Conservation (phyloP, 2,797 vertebrate species). For the Schizopygopsis pylzovi region DNA sequence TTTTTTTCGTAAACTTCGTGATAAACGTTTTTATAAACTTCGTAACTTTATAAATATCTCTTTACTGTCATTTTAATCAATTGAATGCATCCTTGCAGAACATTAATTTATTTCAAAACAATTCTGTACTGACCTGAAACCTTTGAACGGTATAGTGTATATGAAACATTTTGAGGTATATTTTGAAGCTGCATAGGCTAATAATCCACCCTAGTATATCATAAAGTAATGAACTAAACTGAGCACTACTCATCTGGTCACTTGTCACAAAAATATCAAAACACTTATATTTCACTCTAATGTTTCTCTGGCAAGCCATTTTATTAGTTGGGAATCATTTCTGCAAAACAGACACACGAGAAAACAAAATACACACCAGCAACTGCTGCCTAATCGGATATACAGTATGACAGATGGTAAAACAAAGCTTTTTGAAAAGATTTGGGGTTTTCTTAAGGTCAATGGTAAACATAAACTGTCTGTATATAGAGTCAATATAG, state of each 20-base stretch:
- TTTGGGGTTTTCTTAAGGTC: slow-evolving; percentile 8
- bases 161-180: too few species aligned
- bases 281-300: background rate
- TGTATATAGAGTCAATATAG: background rate
- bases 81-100: too few species aligned
- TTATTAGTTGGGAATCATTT: background rate
- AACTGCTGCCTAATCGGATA: background rate
- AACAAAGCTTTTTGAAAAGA: background rate
- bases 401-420: background rate
- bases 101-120: background rate
- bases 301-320: background rate
- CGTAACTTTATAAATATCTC: background rate
- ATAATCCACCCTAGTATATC: background rate
- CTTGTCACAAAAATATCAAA: background rate
- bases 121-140: background rate
- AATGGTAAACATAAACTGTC: background rate
- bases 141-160: background rate
- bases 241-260: background rate
- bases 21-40: too few species aligned
- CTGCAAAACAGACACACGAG: background rate
- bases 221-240: background rate
- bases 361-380: slow-evolving; percentile 13
- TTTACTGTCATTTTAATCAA: background rate
- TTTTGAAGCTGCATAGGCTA: background rate
- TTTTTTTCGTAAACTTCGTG: too few species aligned